A percentile compares a stretch with the other conserved stretches of the same genome.
These are phyloP conservation scores for Drosophila nr. medialis DNA, from an alignment of 2,888 invertebrate genomes.

Conservation along the genomic window DNA sequence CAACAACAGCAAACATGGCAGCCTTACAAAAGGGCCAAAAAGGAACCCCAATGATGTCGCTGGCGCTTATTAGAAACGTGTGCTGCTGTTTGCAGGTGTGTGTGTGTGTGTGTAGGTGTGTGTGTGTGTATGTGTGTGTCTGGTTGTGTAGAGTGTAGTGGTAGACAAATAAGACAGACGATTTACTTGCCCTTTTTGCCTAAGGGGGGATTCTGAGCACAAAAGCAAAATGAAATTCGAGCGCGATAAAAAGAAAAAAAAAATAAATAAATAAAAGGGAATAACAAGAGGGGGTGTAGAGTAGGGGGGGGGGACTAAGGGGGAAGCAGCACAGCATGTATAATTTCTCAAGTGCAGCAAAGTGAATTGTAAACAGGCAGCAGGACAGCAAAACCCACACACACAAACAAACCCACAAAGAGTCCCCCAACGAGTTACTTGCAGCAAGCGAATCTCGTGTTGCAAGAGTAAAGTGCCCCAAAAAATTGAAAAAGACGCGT, in stretches of 20 bases:
- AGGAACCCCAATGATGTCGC: slow-evolving; percentile 53
- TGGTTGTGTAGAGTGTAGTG: slow-evolving; percentile 54
- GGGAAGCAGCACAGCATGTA: slow-evolving; percentile 56
- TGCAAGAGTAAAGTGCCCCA: slow-evolving; percentile 34
- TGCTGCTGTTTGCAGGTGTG: slow-evolving; percentile 27
- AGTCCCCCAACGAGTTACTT: not conserved
- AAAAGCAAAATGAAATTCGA: slow-evolving; percentile 65
- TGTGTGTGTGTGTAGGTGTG: not conserved
- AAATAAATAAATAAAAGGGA: not conserved
- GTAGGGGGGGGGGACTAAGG: not conserved
- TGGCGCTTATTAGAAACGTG: slow-evolving; percentile 70
- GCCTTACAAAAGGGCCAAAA: slow-evolving; percentile 54
- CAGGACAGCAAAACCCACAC: slow-evolving; percentile 4
- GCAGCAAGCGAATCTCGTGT: slow-evolving; percentile 46
- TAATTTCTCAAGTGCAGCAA: slow-evolving; percentile 77
- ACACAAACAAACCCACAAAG: not conserved
- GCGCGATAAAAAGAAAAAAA: slow-evolving; percentile 52
- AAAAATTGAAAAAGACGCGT: not conserved
- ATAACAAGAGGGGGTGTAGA: not conserved
- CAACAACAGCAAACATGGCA: slow-evolving; percentile 36
- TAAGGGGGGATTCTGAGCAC: slow-evolving; percentile 25
- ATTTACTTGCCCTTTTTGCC: slow-evolving; percentile 69
- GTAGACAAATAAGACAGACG: slow-evolving; percentile 80
- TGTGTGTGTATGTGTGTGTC: slow-evolving; percentile 19
- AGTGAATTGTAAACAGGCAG: slow-evolving; percentile 73